A percentile compares a stretch with the other conserved stretches of the same genome.
phyloP scores from a whole-genome alignment of 2,113 vertebrate genomes.

The Platysteira castanea region DNA sequence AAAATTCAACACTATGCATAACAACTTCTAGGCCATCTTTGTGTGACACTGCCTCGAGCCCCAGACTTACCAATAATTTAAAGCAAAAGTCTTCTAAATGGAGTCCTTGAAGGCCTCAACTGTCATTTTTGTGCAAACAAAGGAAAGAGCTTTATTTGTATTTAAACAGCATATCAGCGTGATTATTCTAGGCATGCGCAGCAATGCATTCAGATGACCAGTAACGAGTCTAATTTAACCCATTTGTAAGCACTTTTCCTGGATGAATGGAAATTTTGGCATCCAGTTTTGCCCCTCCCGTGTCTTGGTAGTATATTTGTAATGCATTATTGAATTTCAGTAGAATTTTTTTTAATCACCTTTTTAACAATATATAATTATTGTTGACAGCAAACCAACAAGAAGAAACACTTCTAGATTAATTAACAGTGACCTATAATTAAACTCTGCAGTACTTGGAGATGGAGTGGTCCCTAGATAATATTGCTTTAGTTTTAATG shows the following conservation, averaged over 20 bases:
- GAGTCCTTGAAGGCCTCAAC: background rate
- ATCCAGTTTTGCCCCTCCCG: background rate
- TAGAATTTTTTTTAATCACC: background rate
- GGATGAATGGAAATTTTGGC: background rate
- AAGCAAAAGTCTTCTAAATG: background rate
- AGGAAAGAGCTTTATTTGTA: background rate
- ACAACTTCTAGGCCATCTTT: background rate
- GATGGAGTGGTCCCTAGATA: constrained; percentile 42
- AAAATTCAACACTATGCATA: background rate
- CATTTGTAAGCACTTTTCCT: background rate
- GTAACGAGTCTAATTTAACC: background rate
- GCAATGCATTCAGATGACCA: background rate
- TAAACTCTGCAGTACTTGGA: constrained; percentile 55
- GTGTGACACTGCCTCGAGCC: background rate
- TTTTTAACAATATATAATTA: constrained; percentile 61
- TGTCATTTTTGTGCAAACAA: background rate
- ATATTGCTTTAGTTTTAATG: constrained; percentile 49
- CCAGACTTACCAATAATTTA: background rate
- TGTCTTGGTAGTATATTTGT: background rate
- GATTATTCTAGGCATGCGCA: background rate
- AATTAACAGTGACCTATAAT: constrained; percentile 68
- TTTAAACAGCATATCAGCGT: background rate
- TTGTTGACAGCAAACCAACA: constrained; percentile 39
- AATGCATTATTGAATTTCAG: constrained; percentile 4
- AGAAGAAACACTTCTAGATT: constrained; percentile 53